Conservation (phyloP, 2,888 invertebrate species). For the Pheosia tremula region DNA sequence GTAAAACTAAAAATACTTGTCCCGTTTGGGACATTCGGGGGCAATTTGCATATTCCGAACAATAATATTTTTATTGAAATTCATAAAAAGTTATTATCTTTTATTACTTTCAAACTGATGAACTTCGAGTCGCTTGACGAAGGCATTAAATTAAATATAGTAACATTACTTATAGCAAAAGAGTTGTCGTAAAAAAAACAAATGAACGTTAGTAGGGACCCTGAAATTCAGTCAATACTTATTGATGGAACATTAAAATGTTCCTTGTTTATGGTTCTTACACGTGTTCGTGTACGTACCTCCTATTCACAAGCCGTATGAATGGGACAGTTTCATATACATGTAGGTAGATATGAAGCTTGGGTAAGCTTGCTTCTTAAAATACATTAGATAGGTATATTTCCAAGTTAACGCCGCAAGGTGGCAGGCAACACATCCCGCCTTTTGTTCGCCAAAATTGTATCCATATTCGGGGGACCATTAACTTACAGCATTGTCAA, state of each 20-base stretch:
- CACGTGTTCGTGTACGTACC: too few relatives aligned
- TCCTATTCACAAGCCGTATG: too few relatives aligned
- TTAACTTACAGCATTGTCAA: constrained; percentile 54
- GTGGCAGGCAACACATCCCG: constrained; percentile 47
- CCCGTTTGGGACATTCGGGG: constrained; percentile 1
- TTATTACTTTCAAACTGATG: constrained; percentile 7
- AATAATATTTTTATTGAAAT: constrained; percentile 17
- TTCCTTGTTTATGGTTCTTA: too few relatives aligned
- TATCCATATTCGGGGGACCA: constrained; percentile 48
- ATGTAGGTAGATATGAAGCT: too few relatives aligned
- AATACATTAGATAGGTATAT: too few relatives aligned
- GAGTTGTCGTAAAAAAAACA: neutral
- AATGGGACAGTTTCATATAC: too few relatives aligned
- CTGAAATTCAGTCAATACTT: too few relatives aligned
- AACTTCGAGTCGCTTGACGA: neutral
- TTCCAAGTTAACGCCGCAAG: constrained; percentile 12
- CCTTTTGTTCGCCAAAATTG: constrained; percentile 55
- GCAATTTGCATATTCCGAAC: constrained; percentile 18
- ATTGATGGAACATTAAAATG: too few relatives aligned
- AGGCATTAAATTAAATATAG: neutral
- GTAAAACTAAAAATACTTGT: constrained; percentile 9
- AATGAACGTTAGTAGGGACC: too few relatives aligned
- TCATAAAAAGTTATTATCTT: constrained; percentile 12
- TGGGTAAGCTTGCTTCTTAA: too few relatives aligned
- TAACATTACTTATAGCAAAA: neutral